Evolutionary conservation across 2,888 invertebrate species (phyloP).

Genomic region (Mimas tiliae): DNA sequence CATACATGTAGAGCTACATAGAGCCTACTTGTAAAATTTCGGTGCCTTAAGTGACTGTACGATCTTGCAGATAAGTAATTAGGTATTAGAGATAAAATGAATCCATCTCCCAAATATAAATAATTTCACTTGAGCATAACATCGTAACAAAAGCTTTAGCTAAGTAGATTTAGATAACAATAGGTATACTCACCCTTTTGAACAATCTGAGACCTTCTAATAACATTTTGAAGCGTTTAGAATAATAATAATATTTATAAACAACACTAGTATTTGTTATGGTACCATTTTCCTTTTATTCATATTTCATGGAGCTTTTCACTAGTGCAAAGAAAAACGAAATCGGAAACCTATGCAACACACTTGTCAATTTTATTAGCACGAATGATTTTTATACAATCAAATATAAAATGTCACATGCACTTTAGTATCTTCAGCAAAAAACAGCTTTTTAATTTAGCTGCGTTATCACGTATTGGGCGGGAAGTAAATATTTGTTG

Average conservation of each 20-base stretch:
- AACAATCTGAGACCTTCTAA: conserved; percentile 43
- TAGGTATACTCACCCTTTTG: conserved; percentile 48
- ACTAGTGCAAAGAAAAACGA: conserved; percentile 36
- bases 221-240: conserved; percentile 44
- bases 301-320: conserved; percentile 35
- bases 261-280: conserved; percentile 17
- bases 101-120: too few relatives aligned
- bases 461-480: conserved; percentile 50
- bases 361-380: conserved; percentile 54
- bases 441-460: conserved; percentile 43
- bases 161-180: too few relatives aligned
- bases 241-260: background rate
- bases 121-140: too few relatives aligned
- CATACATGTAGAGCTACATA: too few relatives aligned
- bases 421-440: background rate
- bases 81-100: too few relatives aligned
- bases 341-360: conserved; percentile 51
- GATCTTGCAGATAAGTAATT: too few relatives aligned
- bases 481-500: conserved; percentile 60
- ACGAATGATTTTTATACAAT: conserved; percentile 47
- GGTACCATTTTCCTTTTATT: conserved; percentile 37
- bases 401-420: conserved; percentile 34
- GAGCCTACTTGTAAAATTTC: too few relatives aligned
- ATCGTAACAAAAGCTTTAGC: too few relatives aligned
- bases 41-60: too few relatives aligned